Evolutionary conservation across 2,113 vertebrate species (phyloP), one percentile per base, ranked within the genome.

Genomic region (Ctenodactylus gundi): DNA sequence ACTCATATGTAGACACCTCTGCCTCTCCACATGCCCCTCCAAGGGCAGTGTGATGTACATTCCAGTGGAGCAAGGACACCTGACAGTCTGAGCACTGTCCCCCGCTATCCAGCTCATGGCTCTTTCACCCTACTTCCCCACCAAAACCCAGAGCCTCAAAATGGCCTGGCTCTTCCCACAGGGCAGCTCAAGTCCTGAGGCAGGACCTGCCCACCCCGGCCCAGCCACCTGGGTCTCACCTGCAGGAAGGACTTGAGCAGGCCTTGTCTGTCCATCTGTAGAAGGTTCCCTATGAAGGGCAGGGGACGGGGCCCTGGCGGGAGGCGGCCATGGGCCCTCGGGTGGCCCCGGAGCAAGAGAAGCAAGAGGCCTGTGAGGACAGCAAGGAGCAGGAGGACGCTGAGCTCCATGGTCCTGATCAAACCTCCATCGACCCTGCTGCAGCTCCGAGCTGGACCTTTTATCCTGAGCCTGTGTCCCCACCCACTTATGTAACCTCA

Each of bases 281-380:
- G 81, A 29, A 98, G 3, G 67, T 98, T 98, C 62, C 98, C 97
- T 15, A 98, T 23, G 34, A 97, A 34, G 4, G 97, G 97, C 41
- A 98, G 87, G 21, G 98, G 97, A 2, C 4, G 67, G 4, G 97
- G 95, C 0, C 97, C 97, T 1, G 97, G 97, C 0, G 97, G 97
- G 51, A 98, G 88, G 44, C 1, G 60, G 3, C 92, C 82, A 2
- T 3, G 57, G 20, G 58, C 3, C 7, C 95, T 93, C 2, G 82
- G 5, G 10, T 51, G 86, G 10, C 64, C 68, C 84, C 36, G 91
- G 57, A 86, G 6, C n/a, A 96, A 31, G 1, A 97, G 46, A 4
- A 97, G 1, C 23, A 97, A 44, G 53, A 91, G 77, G 7, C 95
- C 95, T 0, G 44, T 12, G 2, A 94, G 34, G 20, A 97, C 0